Conservation (phyloP, 2,888 invertebrate species). For the Drosophila vallismaia region DNA sequence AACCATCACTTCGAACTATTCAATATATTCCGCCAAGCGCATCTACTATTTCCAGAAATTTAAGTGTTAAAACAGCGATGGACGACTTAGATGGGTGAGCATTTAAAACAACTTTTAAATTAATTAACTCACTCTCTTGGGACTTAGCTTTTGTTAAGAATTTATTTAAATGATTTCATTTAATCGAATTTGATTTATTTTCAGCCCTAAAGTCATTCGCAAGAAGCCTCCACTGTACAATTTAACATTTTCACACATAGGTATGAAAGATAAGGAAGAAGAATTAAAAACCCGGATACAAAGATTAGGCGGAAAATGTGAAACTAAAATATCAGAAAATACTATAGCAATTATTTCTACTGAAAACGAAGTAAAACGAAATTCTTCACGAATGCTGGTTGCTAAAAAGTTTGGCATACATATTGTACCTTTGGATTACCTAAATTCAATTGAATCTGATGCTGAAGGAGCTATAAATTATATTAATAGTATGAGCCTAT, state of each 20-base stretch:
- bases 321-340: constrained; percentile 87
- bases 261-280: constrained; percentile 86
- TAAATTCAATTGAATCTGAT: constrained; percentile 88
- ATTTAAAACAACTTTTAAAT: constrained; percentile 8
- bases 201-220: constrained; percentile 87
- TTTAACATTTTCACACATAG: constrained; percentile 90
- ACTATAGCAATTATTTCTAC: constrained; percentile 91
- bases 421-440: constrained; percentile 91
- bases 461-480: constrained; percentile 86
- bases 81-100: constrained; percentile 83
- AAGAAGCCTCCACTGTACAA: constrained; percentile 90
- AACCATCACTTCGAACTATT: constrained; percentile 86
- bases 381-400: constrained; percentile 87
- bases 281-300: constrained; percentile 88
- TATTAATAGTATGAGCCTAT: constrained; percentile 89
- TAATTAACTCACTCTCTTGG: background rate
- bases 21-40: constrained; percentile 85
- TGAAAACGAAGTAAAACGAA: constrained; percentile 88
- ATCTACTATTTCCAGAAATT: constrained; percentile 66
- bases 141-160: no score
- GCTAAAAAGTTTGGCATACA: constrained; percentile 89
- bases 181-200: no score
- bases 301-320: constrained; percentile 90
- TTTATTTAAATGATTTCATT: no score
- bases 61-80: constrained; percentile 57